phyloP scores from a whole-genome alignment of 2,888 invertebrate species.

The Lycia hirtaria region DNA sequence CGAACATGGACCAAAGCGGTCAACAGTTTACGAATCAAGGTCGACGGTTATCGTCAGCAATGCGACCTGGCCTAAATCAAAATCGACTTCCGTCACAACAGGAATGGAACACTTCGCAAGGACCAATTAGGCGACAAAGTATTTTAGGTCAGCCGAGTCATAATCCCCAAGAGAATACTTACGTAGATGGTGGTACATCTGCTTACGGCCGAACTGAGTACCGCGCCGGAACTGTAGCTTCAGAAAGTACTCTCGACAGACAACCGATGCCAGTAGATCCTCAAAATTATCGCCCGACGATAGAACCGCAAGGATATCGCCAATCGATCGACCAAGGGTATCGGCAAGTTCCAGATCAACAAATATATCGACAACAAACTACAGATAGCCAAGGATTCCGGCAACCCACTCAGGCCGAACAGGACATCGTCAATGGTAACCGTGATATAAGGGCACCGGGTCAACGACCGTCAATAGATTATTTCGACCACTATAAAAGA shows the following conservation, averaged over 20 bases:
- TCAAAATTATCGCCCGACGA: conserved; percentile 61
- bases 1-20: conserved; percentile 69
- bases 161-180: conserved; percentile 63
- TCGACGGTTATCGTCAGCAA: conserved; percentile 66
- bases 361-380: conserved; percentile 56
- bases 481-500: conserved; percentile 97
- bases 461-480: conserved; percentile 90
- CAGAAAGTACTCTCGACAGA: conserved; percentile 62
- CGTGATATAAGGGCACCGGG: conserved; percentile 71
- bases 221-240: conserved; percentile 73
- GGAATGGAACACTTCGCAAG: conserved; percentile 68
- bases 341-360: conserved; percentile 59
- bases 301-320: conserved; percentile 64
- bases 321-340: conserved; percentile 77
- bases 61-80: conserved; percentile 65
- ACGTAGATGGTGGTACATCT: conserved; percentile 59
- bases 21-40: conserved; percentile 71
- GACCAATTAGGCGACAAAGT: conserved; percentile 68
- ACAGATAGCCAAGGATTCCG: conserved; percentile 49
- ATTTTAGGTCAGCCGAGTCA: conserved; percentile 70
- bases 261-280: conserved; percentile 57
- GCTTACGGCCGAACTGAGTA: conserved; percentile 68
- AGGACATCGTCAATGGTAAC: conserved; percentile 67
- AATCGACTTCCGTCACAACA: conserved; percentile 53
- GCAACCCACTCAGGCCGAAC: conserved; percentile 68